Percentiles rank a stretch among this genome's conserved stretches.
phyloP scores from a whole-genome alignment of 2,888 invertebrate genomes.

The Tortrix viridana region DNA sequence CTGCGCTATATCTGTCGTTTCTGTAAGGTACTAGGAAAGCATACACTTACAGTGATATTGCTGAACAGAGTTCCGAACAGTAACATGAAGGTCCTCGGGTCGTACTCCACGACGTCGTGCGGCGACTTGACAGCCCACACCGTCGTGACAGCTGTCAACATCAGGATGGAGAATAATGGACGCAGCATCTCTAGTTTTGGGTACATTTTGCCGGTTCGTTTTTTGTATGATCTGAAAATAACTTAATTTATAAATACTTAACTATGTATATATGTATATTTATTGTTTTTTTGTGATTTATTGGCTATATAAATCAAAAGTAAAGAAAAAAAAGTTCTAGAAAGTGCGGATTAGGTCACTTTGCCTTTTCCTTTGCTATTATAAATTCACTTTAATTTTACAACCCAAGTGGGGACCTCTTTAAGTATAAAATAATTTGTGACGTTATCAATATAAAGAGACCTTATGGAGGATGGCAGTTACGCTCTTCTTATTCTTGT shows the following conservation, averaged over 20 bases:
- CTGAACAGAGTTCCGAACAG: conserved; percentile 97
- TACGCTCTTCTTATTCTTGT: too few relatives aligned
- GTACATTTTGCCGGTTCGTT: conserved; percentile 91
- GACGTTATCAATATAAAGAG: too few relatives aligned
- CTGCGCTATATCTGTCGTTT: not conserved
- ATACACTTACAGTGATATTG: conserved; percentile 94
- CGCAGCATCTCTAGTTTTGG: conserved; percentile 88
- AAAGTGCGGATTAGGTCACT: too few relatives aligned
- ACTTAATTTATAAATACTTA: not conserved
- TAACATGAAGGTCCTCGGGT: conserved; percentile 94
- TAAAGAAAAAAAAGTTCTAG: too few relatives aligned
- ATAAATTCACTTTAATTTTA: too few relatives aligned
- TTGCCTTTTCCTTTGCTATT: too few relatives aligned
- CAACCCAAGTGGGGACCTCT: too few relatives aligned
- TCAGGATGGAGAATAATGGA: conserved; percentile 71
- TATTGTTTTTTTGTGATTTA: too few relatives aligned
- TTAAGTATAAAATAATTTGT: too few relatives aligned
- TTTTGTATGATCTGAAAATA: conserved; percentile 87
- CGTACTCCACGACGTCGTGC: conserved; percentile 88
- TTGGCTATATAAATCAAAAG: too few relatives aligned
- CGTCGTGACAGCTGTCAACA: conserved; percentile 89
- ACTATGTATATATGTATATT: too few relatives aligned
- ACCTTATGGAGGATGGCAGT: too few relatives aligned
- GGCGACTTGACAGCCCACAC: conserved; percentile 88
- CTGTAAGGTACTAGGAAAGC: not conserved